Percentiles rank a stretch among this genome's conserved stretches.
These are phyloP conservation scores for Pygoscelis antarcticus DNA, from an alignment of 2,113 vertebrate genomes.

Conservation along the genomic window DNA sequence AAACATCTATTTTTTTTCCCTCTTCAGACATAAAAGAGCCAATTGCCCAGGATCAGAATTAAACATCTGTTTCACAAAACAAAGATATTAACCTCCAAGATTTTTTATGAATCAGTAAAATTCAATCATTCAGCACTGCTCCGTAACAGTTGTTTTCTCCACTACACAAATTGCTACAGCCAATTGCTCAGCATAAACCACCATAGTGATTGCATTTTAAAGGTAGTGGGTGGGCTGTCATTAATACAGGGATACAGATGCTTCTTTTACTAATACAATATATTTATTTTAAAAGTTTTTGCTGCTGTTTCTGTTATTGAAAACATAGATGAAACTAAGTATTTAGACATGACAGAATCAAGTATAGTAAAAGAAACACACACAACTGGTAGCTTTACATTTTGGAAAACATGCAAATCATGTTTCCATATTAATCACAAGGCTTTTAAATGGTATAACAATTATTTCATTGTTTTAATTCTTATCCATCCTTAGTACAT, in stretches of 20 bases:
- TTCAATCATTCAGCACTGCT: background rate
- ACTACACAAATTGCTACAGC: conserved; percentile 17
- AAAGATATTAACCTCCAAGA: conserved; percentile 27
- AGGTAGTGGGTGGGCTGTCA: background rate
- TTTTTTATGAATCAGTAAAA: conserved; percentile 38
- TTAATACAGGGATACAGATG: background rate
- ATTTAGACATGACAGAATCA: background rate
- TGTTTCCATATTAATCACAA: background rate
- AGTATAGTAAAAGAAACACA: background rate
- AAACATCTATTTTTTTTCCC: background rate
- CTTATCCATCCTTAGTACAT: background rate
- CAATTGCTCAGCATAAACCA: background rate
- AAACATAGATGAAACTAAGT: background rate
- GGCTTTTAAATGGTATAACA: background rate
- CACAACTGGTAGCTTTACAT: background rate
- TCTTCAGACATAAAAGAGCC: conserved; percentile 12
- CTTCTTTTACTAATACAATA: background rate
- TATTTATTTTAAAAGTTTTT: background rate
- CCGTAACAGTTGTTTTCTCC: background rate
- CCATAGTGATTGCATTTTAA: background rate
- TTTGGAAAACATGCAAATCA: background rate
- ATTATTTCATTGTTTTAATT: background rate
- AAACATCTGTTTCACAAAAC: conserved; percentile 47
- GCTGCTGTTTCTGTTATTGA: background rate
- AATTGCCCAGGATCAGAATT: conserved; percentile 7